Base-by-base conservation (phyloP, 1,140 invertebrate genomes). In the Proales similis region DNA sequence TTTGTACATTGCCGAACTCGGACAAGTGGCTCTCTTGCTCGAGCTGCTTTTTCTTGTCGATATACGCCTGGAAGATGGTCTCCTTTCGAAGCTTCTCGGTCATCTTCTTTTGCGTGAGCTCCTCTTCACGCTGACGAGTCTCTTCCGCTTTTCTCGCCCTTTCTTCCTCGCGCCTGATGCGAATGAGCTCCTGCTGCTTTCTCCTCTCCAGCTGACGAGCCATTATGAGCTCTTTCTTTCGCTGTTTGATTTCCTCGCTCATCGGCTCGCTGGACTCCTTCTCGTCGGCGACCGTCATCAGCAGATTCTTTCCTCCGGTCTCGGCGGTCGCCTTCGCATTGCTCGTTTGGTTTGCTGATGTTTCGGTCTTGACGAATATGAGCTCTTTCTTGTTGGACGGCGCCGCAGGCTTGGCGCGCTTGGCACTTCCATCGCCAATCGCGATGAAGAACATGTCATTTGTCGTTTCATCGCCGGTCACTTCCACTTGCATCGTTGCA, bases 31-130 rank as follows among this genome's bases (percentile, higher is more conserved):
- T 57, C 19, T 57, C 51, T 5, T 27, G 17, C 45, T 57, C 51
- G 12, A 29, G 32, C 32, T 57, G 51, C 14, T 57, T 57, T 42
- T 57, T 57, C 30, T 57, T 57, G 24, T 57, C 51, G 30, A 57
- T 57, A 22, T 57, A 57, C 29, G 51, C 51, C 27, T 57, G 51
- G 19, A 57, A 57, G 11, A 57, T 57, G 12, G 51, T 57, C n/a
- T 57, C 51, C 45, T 57, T 57, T 14, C 51, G 51, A 36, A n/a
- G 39, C 32, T 57, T 57, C 45, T 57, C 51, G 4, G 45, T 6
- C 27, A 57, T 22, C 32, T 57, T 57, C 32, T 57, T 57, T 29
- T 30, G 19, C 5, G 51, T 29, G 6, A 57, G 2, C 19, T 57
- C 51, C 45, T 57, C 51, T 42, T 57, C 51, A 20, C 45, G 39